Percentiles rank a stretch among this genome's conserved stretches.
Evolutionary conservation across 1,140 invertebrate species (phyloP).

Genomic region (Eueides isabella): DNA sequence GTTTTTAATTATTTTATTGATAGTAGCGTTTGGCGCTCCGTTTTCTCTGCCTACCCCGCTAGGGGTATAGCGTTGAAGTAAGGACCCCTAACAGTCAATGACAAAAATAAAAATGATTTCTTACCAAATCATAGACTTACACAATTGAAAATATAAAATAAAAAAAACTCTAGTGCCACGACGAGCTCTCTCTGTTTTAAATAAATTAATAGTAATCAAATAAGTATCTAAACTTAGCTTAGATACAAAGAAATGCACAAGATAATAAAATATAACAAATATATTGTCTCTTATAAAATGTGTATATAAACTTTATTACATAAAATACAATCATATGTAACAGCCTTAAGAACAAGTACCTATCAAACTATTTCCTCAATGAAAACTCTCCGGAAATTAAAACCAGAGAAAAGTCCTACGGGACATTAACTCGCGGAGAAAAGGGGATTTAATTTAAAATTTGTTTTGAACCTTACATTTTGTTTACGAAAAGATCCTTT

Average conservation of each 20-base stretch:
- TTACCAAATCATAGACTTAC: too few species aligned
- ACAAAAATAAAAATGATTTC: too few species aligned
- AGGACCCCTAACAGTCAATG: too few species aligned
- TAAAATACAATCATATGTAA: background rate
- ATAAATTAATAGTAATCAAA: too few species aligned
- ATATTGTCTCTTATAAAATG: too few species aligned
- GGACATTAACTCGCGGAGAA: slow-evolving; percentile 65
- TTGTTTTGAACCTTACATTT: slow-evolving; percentile 58
- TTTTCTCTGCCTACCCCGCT: too few species aligned
- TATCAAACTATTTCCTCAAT: slow-evolving; percentile 67
- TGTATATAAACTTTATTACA: slow-evolving; percentile 4
- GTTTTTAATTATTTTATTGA: too few species aligned
- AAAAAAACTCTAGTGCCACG: too few species aligned
- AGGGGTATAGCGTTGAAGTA: too few species aligned
- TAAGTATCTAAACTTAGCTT: background rate
- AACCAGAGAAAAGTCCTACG: slow-evolving; percentile 66
- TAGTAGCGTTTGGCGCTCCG: too few species aligned
- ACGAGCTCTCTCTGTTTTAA: too few species aligned
- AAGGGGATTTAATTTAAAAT: slow-evolving; percentile 71
- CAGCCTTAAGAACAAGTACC: slow-evolving; percentile 28
- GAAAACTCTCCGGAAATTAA: slow-evolving; percentile 73
- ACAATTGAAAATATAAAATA: too few species aligned
- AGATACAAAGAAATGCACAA: background rate
- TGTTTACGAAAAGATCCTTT: slow-evolving; percentile 53
- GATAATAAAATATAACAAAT: background rate